Percentiles rank a stretch among this genome's conserved stretches.
Evolutionary conservation across 2,797 vertebrate genomes (phyloP).

Genomic region (Platalea minor): DNA sequence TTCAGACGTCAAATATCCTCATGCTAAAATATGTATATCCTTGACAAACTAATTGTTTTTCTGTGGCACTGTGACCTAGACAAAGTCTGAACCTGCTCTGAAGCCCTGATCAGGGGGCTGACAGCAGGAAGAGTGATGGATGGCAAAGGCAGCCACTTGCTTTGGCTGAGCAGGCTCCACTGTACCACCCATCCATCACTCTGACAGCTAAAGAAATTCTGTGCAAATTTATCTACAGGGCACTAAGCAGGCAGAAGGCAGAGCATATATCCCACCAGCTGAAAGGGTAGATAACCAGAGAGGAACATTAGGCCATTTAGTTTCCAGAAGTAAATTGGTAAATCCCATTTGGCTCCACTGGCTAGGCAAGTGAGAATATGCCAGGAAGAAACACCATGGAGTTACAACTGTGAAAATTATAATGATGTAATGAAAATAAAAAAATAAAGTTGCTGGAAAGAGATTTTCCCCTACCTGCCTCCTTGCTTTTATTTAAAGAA

Average conservation of each 20-base stretch:
- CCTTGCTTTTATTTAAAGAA: neutral
- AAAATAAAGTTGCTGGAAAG: neutral
- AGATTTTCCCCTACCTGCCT: neutral
- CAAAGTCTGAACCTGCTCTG: constrained; percentile 13
- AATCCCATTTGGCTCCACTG: neutral
- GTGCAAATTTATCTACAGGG: constrained; percentile 69
- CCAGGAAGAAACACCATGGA: neutral
- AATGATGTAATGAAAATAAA: neutral
- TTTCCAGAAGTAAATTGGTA: constrained; percentile 36
- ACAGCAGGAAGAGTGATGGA: constrained; percentile 71
- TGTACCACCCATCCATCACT: constrained; percentile 72
- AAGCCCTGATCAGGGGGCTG: constrained; percentile 20
- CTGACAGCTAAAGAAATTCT: constrained; percentile 71
- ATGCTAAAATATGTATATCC: constrained; percentile 51
- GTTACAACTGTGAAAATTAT: neutral
- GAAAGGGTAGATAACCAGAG: constrained; percentile 58
- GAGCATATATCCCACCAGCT: constrained; percentile 43
- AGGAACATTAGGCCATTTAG: constrained; percentile 31
- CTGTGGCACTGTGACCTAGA: constrained; percentile 20
- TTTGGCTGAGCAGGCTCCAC: constrained; percentile 64
- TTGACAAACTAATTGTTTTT: constrained; percentile 54
- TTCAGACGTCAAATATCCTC: neutral
- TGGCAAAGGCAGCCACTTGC: constrained; percentile 51
- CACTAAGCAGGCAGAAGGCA: constrained; percentile 52
- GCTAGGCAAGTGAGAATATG: neutral